Evolutionary conservation across 1,140 invertebrate genomes (phyloP).

Genomic region (Odontomachus brunneus): DNA sequence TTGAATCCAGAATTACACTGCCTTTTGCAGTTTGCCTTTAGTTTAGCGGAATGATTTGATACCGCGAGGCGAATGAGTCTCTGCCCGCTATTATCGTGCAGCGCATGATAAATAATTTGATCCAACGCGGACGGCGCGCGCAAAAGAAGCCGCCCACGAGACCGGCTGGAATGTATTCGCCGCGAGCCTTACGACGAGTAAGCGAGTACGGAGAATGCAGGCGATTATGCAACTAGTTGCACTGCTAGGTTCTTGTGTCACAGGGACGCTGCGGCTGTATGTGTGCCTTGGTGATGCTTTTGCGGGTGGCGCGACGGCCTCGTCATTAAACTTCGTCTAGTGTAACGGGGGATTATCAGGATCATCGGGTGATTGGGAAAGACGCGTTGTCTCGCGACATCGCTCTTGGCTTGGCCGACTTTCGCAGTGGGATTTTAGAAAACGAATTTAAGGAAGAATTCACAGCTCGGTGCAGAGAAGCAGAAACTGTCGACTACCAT

Average conservation of each 20-base stretch:
- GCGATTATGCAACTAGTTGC: slow-evolving; percentile 82
- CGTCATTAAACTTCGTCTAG: slow-evolving; percentile 11
- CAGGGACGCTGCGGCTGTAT: slow-evolving; percentile 30
- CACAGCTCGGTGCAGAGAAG: too few relatives aligned
- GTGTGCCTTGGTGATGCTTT: slow-evolving; percentile 17
- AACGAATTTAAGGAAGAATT: too few relatives aligned
- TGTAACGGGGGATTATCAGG: not conserved
- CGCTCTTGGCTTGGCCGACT: not conserved
- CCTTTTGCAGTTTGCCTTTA: too few relatives aligned
- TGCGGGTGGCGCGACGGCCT: not conserved
- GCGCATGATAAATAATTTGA: not conserved
- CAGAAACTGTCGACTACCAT: too few relatives aligned
- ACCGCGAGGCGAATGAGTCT: not conserved
- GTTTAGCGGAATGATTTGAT: too few relatives aligned
- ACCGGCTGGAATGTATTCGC: slow-evolving; percentile 37
- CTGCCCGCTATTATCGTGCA: not conserved
- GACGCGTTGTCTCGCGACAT: not conserved
- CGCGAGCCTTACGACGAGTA: slow-evolving; percentile 27
- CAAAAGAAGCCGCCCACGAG: slow-evolving; percentile 30
- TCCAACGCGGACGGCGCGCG: not conserved
- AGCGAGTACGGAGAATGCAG: slow-evolving; percentile 72
- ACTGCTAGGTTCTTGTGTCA: slow-evolving; percentile 81
- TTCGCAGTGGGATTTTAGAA: too few relatives aligned
- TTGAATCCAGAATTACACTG: too few relatives aligned
- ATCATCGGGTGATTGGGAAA: not conserved